Conservation (phyloP, 2,797 vertebrate species). For the Tachyglossus aculeatus region DNA sequence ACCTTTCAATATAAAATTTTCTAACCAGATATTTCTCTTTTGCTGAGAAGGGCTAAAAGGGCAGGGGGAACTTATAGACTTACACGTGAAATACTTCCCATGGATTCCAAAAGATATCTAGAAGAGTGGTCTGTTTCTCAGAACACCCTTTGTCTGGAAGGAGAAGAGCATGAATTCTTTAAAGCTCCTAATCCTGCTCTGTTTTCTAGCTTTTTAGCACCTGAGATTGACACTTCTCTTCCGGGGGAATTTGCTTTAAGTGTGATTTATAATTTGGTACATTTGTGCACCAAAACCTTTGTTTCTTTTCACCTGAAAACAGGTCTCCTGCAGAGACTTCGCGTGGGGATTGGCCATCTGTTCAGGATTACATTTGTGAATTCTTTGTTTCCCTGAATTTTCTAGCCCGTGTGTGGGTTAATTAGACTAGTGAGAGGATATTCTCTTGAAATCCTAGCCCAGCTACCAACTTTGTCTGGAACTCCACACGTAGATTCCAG, state of each 20-base stretch:
- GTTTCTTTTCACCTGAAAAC: conserved; percentile 73
- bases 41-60: too few relatives aligned
- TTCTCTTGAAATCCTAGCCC: neutral
- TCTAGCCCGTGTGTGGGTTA: neutral
- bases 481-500: neutral
- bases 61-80: too few relatives aligned
- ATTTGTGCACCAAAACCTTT: conserved; percentile 68
- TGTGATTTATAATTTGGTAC: conserved; percentile 63
- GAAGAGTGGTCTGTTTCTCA: neutral
- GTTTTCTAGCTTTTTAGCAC: conserved; percentile 19
- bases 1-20: too few relatives aligned
- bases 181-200: conserved; percentile 50
- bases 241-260: conserved; percentile 48
- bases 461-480: neutral
- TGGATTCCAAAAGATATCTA: conserved; percentile 16
- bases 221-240: conserved; percentile 51
- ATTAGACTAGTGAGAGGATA: conserved; percentile 3
- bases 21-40: too few relatives aligned
- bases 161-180: conserved; percentile 46
- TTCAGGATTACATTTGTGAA: conserved; percentile 59
- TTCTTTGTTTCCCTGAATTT: conserved; percentile 46
- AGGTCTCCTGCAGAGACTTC: conserved; percentile 64
- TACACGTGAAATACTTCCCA: too few relatives aligned
- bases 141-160: conserved; percentile 5
- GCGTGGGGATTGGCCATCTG: conserved; percentile 64